Percentiles rank a stretch among this genome's conserved stretches.
Evolutionary conservation across 2,888 invertebrate genomes (phyloP).

Genomic region (Andrena bicolor): DNA sequence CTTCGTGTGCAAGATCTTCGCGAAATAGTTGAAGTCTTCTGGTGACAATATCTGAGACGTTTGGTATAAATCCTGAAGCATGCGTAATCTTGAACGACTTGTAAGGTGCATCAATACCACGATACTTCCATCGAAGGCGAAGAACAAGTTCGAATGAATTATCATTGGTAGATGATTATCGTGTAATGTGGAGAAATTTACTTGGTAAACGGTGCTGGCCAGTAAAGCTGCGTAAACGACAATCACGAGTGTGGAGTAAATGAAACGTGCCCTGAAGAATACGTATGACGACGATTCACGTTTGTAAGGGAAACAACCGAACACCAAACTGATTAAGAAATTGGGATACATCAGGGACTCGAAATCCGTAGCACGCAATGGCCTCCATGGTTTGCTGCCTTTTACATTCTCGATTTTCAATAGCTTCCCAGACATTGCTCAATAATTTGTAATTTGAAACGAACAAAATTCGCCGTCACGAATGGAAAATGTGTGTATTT

Average conservation of each 20-base stretch:
- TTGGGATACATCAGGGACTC: conserved; percentile 72
- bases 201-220: conserved; percentile 60
- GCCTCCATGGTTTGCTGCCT: conserved; percentile 56
- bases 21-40: conserved; percentile 60
- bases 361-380: conserved; percentile 71
- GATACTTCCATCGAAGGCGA: conserved; percentile 9
- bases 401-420: neutral
- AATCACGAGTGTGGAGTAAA: conserved; percentile 58
- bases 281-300: conserved; percentile 16
- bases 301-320: conserved; percentile 74
- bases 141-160: neutral
- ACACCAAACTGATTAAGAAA: conserved; percentile 63
- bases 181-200: conserved; percentile 32
- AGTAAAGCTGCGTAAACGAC: conserved; percentile 27
- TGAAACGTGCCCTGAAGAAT: conserved; percentile 57
- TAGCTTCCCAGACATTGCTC: neutral
- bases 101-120: conserved; percentile 54
- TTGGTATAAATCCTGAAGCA: conserved; percentile 61
- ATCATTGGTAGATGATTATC: fast-evolving
- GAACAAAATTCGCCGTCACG: neutral
- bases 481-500: neutral
- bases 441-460: neutral
- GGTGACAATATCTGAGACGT: conserved; percentile 64
- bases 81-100: conserved; percentile 46
- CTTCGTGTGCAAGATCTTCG: conserved; percentile 72